A percentile compares a stretch with the other conserved stretches of the same genome.
Conservation (phyloP, 2,113 vertebrate genomes). For the Paramisgurnus dabryanus region DNA sequence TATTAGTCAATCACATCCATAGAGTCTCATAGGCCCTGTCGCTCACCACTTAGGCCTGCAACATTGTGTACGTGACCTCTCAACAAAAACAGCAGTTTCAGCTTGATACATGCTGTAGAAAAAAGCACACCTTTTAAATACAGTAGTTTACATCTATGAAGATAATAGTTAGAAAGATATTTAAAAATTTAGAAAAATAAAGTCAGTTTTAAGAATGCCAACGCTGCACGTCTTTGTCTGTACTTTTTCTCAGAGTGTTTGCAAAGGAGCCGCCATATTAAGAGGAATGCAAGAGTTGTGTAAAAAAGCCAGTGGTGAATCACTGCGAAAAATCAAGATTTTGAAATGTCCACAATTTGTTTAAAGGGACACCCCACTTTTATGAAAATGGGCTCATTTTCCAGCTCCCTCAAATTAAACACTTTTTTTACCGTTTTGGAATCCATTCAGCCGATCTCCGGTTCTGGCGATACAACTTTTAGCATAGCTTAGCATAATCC, state of each 20-base stretch:
- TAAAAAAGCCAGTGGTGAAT: background rate
- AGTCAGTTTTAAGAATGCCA: slow-evolving; percentile 53
- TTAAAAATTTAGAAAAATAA: slow-evolving; percentile 57
- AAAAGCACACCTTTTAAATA: slow-evolving; percentile 61
- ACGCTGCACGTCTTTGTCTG: slow-evolving; percentile 44
- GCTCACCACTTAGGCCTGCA: slow-evolving; percentile 36
- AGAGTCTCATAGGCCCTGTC: slow-evolving; percentile 12
- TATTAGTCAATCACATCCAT: slow-evolving; percentile 45
- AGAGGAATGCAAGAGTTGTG: background rate
- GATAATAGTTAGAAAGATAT: slow-evolving; percentile 55
- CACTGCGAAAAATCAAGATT: background rate
- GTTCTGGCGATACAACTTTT: too few relatives aligned
- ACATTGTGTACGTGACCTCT: slow-evolving; percentile 53
- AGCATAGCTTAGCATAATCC: too few relatives aligned
- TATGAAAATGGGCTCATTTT: too few relatives aligned
- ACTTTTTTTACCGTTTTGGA: too few relatives aligned
- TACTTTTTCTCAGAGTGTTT: slow-evolving; percentile 37
- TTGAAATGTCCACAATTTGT: background rate
- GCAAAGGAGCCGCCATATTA: background rate
- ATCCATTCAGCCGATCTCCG: too few relatives aligned
- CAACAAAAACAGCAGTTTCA: slow-evolving; percentile 45
- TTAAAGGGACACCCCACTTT: too few relatives aligned
- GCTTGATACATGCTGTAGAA: slow-evolving; percentile 54
- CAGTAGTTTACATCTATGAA: slow-evolving; percentile 52
- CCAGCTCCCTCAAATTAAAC: too few relatives aligned